Percentiles rank a stretch among this genome's conserved stretches.
Conservation (phyloP, 1,140 invertebrate genomes). For the Drosophila micromelanica region DNA sequence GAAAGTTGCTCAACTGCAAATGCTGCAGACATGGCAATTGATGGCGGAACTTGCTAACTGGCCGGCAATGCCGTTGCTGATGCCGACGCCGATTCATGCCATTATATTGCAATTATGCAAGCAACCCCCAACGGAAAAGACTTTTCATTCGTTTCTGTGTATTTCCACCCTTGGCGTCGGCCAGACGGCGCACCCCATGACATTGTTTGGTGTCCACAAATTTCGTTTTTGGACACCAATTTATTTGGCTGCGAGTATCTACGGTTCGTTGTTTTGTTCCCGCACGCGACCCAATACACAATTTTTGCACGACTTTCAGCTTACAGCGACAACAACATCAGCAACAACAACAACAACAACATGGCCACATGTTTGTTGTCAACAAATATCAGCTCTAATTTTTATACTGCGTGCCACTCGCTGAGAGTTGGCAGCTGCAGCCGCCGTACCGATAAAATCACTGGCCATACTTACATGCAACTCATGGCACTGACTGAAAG, state of each 20-base stretch:
- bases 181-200: conserved; percentile 61
- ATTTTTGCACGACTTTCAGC: conserved; percentile 35
- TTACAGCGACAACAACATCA: conserved; percentile 14
- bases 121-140: conserved; percentile 51
- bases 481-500: conserved; percentile 50
- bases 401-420: conserved; percentile 59
- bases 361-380: conserved; percentile 69
- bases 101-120: conserved; percentile 76
- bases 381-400: conserved; percentile 73
- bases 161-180: conserved; percentile 57
- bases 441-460: conserved; percentile 51
- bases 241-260: conserved; percentile 42
- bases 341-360: conserved; percentile 17
- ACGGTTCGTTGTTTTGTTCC: conserved; percentile 39
- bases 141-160: conserved; percentile 12
- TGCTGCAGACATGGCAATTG: conserved; percentile 52
- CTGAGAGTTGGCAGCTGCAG: conserved; percentile 57
- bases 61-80: conserved; percentile 15
- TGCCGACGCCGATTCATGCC: conserved; percentile 19
- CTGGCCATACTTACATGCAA: conserved; percentile 41
- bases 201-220: conserved; percentile 44
- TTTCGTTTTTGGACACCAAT: conserved; percentile 58
- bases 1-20: conserved; percentile 65
- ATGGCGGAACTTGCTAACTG: conserved; percentile 60
- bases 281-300: conserved; percentile 50